Percentiles rank a stretch among this genome's conserved stretches.
phyloP scores from a whole-genome alignment of 2,797 vertebrate genomes.

The Acanthurus leucopareius region DNA sequence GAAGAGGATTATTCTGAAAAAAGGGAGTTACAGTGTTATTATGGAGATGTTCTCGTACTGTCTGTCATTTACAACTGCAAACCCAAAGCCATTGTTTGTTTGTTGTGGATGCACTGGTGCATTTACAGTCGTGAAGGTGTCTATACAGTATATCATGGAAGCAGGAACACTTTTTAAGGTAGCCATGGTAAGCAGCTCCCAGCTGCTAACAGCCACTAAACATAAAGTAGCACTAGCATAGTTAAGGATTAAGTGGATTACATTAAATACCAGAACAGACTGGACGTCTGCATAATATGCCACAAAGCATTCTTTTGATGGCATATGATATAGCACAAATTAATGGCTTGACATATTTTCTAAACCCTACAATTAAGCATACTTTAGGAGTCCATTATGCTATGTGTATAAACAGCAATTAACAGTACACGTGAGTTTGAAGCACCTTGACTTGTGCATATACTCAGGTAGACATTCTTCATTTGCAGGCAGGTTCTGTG shows the following conservation, averaged over 20 bases:
- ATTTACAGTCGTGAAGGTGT: too few species aligned
- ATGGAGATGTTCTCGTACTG: too few species aligned
- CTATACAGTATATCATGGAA: too few species aligned
- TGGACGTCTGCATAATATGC: neutral
- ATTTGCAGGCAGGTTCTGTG: conserved; percentile 26
- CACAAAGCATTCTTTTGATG: neutral
- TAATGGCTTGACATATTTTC: neutral
- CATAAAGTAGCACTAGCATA: neutral
- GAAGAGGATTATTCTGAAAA: too few species aligned
- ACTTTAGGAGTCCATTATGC: neutral
- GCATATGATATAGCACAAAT: neutral
- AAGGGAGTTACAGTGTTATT: too few species aligned
- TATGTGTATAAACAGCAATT: conserved; percentile 20
- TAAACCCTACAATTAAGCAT: neutral
- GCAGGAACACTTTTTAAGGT: neutral
- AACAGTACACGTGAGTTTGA: conserved; percentile 1
- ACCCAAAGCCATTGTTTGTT: too few species aligned
- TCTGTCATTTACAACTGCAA: too few species aligned
- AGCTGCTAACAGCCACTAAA: neutral
- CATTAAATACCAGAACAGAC: too few species aligned
- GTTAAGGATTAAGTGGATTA: neutral
- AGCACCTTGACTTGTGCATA: conserved; percentile 28
- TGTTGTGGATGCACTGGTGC: too few species aligned
- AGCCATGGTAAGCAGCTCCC: neutral
- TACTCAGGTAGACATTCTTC: conserved; percentile 30